These are phyloP conservation scores for Asbolus verrucosus DNA, from an alignment of 1,140 invertebrate species.

Conservation along the genomic window DNA sequence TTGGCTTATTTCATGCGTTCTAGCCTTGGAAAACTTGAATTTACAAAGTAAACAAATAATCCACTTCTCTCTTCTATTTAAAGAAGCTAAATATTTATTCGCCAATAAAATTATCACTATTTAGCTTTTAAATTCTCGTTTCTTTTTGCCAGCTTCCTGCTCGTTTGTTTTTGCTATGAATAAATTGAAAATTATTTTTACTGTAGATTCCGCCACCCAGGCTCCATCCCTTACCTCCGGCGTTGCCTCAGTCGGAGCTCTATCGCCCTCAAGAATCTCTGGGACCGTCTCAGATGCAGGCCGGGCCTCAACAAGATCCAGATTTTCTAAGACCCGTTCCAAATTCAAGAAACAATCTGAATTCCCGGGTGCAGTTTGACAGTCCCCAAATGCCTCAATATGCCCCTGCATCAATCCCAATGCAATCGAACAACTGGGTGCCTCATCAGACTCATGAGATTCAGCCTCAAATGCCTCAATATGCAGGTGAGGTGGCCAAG, in stretches of 20 bases:
- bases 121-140: too few relatives aligned
- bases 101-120: too few relatives aligned
- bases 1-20: too few relatives aligned
- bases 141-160: too few relatives aligned
- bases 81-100: too few relatives aligned
- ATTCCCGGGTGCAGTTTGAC: conserved; percentile 49
- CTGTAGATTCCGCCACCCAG: conserved; percentile 17
- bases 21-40: too few relatives aligned
- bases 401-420: conserved; percentile 39
- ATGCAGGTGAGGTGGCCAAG: conserved; percentile 55
- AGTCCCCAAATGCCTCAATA: conserved; percentile 51
- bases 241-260: conserved; percentile 16
- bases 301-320: conserved; percentile 40
- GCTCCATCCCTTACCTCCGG: conserved; percentile 23
- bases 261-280: conserved; percentile 39
- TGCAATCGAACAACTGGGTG: conserved; percentile 53
- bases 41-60: too few relatives aligned
- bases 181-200: too few relatives aligned
- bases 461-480: conserved; percentile 53
- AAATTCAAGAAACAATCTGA: conserved; percentile 47
- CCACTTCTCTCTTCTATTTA: too few relatives aligned
- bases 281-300: conserved; percentile 18
- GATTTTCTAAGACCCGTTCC: conserved; percentile 58
- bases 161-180: too few relatives aligned
- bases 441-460: conserved; percentile 57